These are phyloP conservation scores for human (Homo sapiens) DNA, from an alignment of 2,113 vertebrate species.

Conservation along the genomic window GRCh38 chr7:91629001-91629500, in stretches of 20 bases:
- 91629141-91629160: constrained; percentile 71
- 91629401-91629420: background rate
- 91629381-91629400: background rate
- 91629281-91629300: constrained; percentile 35
- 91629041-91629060: constrained; percentile 75
- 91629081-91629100: constrained; percentile 61
- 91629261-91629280: constrained; percentile 50
- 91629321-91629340: constrained; percentile 42
- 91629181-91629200: constrained; percentile 77
- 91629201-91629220: constrained; percentile 63
- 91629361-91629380: background rate
- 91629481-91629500: background rate
- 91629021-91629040: constrained; percentile 74
- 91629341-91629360: background rate
- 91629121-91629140: constrained; percentile 78
- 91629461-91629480: background rate
- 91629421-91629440: constrained; percentile 19
- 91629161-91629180: constrained; percentile 69
- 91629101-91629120: constrained; percentile 70
- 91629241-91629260: constrained; percentile 50
- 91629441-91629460: constrained; percentile 6
- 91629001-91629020: constrained; percentile 74
- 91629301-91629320: background rate
- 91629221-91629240: constrained; percentile 51
- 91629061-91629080: constrained; percentile 71